Evolutionary conservation across 2,113 vertebrate genomes (phyloP), one percentile per base, ranked within the genome.

Genomic region (Ariopsis seemanni): DNA sequence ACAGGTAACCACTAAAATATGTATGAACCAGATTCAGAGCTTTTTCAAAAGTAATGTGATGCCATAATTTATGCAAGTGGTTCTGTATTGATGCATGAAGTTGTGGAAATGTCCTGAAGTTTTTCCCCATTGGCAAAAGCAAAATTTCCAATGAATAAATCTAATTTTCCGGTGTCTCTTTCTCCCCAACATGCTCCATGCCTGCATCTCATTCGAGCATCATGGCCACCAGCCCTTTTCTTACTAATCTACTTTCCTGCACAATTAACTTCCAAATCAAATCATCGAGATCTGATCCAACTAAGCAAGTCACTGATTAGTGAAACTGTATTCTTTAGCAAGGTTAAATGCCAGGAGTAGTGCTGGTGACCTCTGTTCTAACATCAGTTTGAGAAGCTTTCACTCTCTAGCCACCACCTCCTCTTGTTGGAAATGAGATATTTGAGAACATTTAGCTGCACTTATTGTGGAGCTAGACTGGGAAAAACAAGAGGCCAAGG

Each of bases 381-480:
- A 65, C 48, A 42, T 83, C 80, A 83, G 57, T 87, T 79, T 84
- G 75, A 85, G 20, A 53, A 55, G 18, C 60, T 80, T 71, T 82
- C 12, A 18, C 30, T 85, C n/a, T 58, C 69, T 65, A 30, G 58
- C 69, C 84, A 85, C 69, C n/a, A 63, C 71, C 88, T 88, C 57
- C 53, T 77, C 78, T 67, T 79, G 84, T 90, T 78, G 91, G 87
- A 92, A 88, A 92, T 27, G 25, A 86, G 89, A 91, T 86, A 88
- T 88, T 27, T 83, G 71, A 86, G 79, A 88, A 89, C 78, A 78
- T 84, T 71, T 60, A 85, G 87, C 65, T 72, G 87, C 78, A n/a
- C 67, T 42, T 60, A 83, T 14, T 82, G 53, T 55, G 5, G 22
- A 34, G 84, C 22, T 34, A 34, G 83, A n/a, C 83, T 86, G 83